Evolutionary conservation across 2,888 invertebrate species (phyloP).

Genomic region (Flexamia atlantica): DNA sequence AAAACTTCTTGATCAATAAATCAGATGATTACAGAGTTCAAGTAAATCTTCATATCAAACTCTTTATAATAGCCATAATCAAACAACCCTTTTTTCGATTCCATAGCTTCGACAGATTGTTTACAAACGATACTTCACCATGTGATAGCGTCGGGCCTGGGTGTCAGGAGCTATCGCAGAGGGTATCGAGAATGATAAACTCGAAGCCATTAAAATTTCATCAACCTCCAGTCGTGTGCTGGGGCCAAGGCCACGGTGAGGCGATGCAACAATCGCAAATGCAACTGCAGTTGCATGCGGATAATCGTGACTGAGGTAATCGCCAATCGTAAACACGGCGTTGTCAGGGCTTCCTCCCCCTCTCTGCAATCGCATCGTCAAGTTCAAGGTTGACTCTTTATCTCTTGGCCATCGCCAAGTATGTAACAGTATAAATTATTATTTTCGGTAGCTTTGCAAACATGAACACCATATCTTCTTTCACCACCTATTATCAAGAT

Average conservation of each 20-base stretch:
- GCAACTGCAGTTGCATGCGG: background rate
- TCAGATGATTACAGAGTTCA: no score
- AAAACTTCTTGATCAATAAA: no score
- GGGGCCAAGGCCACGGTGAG: slow-evolving; percentile 15
- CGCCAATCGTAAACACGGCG: background rate
- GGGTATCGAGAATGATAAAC: slow-evolving; percentile 12
- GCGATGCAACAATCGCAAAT: background rate
- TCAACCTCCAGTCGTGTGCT: slow-evolving; percentile 38
- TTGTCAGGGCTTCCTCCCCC: background rate
- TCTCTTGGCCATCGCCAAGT: no score
- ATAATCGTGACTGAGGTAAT: slow-evolving; percentile 7
- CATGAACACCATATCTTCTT: no score
- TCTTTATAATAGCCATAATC: no score
- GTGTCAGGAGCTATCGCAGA: slow-evolving; percentile 18
- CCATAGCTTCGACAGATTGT: background rate
- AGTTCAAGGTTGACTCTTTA: slow-evolving; percentile 26
- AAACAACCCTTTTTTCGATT: no score
- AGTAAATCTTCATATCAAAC: no score
- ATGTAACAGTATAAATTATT: no score
- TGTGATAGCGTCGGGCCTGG: background rate
- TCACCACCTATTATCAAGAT: no score
- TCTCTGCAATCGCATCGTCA: background rate
- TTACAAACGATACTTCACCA: background rate
- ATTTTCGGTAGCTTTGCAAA: no score
- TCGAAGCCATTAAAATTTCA: slow-evolving; percentile 16